Evolutionary conservation across 2,113 vertebrate genomes (phyloP).

Genomic region (Megaceryle maxima): DNA sequence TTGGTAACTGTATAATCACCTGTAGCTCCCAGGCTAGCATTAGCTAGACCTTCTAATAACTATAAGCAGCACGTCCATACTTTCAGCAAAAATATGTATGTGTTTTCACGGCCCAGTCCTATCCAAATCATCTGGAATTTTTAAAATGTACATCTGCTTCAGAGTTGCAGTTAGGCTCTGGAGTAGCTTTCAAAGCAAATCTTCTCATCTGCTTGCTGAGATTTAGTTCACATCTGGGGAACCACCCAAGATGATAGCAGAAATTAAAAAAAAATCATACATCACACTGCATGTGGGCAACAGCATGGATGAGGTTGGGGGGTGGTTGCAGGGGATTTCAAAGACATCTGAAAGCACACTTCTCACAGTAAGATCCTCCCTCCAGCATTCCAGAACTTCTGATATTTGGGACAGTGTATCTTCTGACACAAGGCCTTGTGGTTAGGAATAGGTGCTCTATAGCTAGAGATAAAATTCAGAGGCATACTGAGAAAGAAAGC

Average conservation of each 20-base stretch:
- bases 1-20: conserved; percentile 2
- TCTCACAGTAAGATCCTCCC: background rate
- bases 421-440: background rate
- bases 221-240: background rate
- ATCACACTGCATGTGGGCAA: accelerated
- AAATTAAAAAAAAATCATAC: background rate
- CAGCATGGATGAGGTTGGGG: background rate
- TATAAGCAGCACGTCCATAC: background rate
- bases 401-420: background rate
- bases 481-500: background rate
- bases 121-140: background rate
- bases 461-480: background rate
- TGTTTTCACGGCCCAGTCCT: background rate
- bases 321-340: background rate
- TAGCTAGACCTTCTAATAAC: background rate
- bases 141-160: background rate
- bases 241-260: background rate
- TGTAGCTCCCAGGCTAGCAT: background rate
- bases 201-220: background rate
- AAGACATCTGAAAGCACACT: background rate
- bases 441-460: background rate
- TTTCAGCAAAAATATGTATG: background rate
- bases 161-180: background rate
- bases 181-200: background rate
- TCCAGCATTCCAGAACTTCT: background rate